phyloP scores from a whole-genome alignment of 2,888 invertebrate species.

The Tachina lurida region DNA sequence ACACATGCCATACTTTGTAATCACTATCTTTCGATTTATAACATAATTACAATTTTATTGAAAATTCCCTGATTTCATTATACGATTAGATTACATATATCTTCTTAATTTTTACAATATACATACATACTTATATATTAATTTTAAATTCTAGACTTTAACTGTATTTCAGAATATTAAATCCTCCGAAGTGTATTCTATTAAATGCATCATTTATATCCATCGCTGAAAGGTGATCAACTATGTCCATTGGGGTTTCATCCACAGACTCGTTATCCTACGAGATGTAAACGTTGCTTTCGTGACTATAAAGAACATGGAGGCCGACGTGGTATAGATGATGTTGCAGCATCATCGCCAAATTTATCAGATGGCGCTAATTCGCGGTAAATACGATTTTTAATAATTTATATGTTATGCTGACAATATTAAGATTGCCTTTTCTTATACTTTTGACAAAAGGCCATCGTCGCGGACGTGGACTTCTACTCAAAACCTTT shows the following conservation, averaged over 20 bases:
- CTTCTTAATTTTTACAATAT: neutral
- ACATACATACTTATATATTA: neutral
- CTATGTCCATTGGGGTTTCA: slow-evolving; percentile 96
- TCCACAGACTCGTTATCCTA: slow-evolving; percentile 97
- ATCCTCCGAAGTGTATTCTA: slow-evolving; percentile 18
- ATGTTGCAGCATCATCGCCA: slow-evolving; percentile 90
- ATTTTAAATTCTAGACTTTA: neutral
- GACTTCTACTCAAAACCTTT: slow-evolving; percentile 90
- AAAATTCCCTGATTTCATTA: too few species aligned
- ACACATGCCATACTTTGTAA: too few species aligned
- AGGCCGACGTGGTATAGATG: slow-evolving; percentile 88
- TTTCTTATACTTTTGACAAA: neutral
- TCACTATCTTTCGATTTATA: too few species aligned
- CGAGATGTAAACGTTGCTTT: slow-evolving; percentile 96
- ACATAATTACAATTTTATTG: too few species aligned
- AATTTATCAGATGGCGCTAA: slow-evolving; percentile 87
- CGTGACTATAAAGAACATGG: slow-evolving; percentile 96
- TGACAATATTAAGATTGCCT: neutral
- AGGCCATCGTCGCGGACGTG: slow-evolving; percentile 85
- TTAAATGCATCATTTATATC: slow-evolving; percentile 83
- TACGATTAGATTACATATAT: neutral
- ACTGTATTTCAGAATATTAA: slow-evolving; percentile 29
- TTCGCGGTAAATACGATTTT: slow-evolving; percentile 83
- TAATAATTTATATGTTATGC: neutral
- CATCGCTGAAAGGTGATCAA: slow-evolving; percentile 90